Conservation (phyloP, 2,797 vertebrate species). For the Scyliorhinus canicula region DNA sequence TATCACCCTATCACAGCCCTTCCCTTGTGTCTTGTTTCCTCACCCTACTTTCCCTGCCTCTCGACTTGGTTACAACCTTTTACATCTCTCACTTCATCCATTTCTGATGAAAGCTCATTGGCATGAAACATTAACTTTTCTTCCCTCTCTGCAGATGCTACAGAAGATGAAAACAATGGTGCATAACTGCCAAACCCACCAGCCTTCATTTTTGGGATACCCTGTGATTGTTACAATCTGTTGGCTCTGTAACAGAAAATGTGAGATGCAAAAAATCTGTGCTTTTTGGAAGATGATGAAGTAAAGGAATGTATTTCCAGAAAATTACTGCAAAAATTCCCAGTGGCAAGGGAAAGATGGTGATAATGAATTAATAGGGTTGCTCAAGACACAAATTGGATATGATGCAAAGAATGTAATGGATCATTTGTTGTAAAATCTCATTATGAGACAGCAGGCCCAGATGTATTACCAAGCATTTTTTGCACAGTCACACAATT, state of each 20-base stretch:
- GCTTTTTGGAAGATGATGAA: not conserved
- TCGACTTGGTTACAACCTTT: not conserved
- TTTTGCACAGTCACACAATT: not conserved
- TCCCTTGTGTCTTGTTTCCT: not conserved
- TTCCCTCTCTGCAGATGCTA: not conserved
- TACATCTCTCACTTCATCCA: too few species aligned
- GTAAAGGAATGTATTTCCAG: not conserved
- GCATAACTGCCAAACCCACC: not conserved
- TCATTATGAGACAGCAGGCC: not conserved
- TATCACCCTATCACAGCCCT: not conserved
- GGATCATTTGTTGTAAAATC: not conserved
- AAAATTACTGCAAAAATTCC: not conserved
- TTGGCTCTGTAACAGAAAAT: not conserved
- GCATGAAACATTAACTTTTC: not conserved
- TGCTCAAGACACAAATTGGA: not conserved
- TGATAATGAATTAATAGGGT: constrained; percentile 2
- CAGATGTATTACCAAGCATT: not conserved
- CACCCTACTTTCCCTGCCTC: too few species aligned
- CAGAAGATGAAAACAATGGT: not conserved
- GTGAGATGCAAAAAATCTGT: not conserved
- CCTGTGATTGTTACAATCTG: not conserved
- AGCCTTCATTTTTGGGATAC: not conserved
- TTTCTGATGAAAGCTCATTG: not conserved
- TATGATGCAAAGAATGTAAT: not conserved
- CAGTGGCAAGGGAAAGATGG: not conserved